Percentiles rank a stretch among this genome's conserved stretches.
These are phyloP conservation scores for Hemibagrus wyckioides DNA, from an alignment of 2,113 vertebrate species.

Conservation along the genomic window DNA sequence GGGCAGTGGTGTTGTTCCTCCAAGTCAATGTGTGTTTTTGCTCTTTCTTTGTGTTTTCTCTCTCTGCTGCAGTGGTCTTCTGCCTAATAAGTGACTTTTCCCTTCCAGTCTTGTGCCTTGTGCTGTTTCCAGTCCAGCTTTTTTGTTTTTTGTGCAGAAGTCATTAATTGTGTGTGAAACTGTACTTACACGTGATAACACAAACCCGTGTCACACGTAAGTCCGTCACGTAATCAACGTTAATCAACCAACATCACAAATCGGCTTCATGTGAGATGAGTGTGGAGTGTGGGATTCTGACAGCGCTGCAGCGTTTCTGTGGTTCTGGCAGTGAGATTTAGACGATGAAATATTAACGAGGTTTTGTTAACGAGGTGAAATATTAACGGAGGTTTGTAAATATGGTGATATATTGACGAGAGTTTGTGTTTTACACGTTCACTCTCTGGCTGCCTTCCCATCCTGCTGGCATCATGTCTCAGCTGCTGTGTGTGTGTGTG, in stretches of 20 bases:
- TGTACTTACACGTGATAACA: not conserved
- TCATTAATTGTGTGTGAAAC: not conserved
- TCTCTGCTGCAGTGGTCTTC: not conserved
- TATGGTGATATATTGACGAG: not conserved
- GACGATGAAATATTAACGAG: not conserved
- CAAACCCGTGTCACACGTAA: not conserved
- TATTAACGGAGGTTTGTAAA: not conserved
- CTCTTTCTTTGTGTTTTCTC: not conserved
- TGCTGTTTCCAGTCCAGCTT: not conserved
- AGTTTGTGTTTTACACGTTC: constrained; percentile 14
- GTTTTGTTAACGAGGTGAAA: constrained; percentile 19
- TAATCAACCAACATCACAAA: not conserved
- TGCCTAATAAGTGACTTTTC: not conserved
- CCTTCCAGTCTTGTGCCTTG: not conserved
- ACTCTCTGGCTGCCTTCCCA: not conserved
- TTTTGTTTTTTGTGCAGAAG: not conserved
- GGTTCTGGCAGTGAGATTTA: not conserved
- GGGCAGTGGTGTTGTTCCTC: not conserved
- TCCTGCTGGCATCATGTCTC: constrained; percentile 1
- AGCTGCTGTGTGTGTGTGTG: not conserved
- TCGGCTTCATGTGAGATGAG: not conserved
- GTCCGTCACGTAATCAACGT: too few relatives aligned
- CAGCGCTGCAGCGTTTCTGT: not conserved
- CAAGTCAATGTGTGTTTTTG: not conserved
- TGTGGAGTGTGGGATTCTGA: not conserved